These are phyloP conservation scores for Exaiptasia diaphana DNA, from an alignment of 64 coral and sea anemone species.

Conservation along the genomic window DNA sequence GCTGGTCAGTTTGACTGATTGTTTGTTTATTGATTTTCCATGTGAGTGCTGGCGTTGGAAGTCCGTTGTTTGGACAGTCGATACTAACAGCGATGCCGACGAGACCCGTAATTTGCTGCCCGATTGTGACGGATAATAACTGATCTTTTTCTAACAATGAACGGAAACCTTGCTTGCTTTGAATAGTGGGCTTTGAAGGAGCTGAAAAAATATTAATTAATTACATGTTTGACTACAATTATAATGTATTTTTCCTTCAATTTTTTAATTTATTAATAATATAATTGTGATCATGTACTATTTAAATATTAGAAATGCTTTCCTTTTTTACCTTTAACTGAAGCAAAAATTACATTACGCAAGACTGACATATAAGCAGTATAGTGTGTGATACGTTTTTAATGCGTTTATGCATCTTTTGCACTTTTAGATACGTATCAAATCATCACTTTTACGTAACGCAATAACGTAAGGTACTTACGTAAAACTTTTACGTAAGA, in stretches of 20 bases:
- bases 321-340: too few species aligned
- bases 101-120: constrained; percentile 38
- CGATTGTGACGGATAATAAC: constrained; percentile 36
- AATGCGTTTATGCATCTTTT: too few species aligned
- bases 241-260: too few species aligned
- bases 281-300: too few species aligned
- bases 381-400: too few species aligned
- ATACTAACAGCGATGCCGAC: constrained; percentile 45
- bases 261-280: too few species aligned
- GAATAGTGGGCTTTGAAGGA: constrained; percentile 32
- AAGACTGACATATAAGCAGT: too few species aligned
- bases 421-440: too few species aligned
- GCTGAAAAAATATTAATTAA: constrained; percentile 30
- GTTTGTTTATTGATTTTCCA: constrained; percentile 48
- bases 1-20: neutral
- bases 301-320: too few species aligned
- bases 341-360: too few species aligned
- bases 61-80: constrained; percentile 48
- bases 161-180: constrained; percentile 1
- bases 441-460: too few species aligned
- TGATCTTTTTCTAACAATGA: constrained; percentile 21
- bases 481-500: constrained; percentile 52
- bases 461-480: constrained; percentile 27
- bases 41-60: constrained; percentile 38
- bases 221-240: neutral